Conservation (phyloP, 2,113 vertebrate species). For the Hylia prasina region DNA sequence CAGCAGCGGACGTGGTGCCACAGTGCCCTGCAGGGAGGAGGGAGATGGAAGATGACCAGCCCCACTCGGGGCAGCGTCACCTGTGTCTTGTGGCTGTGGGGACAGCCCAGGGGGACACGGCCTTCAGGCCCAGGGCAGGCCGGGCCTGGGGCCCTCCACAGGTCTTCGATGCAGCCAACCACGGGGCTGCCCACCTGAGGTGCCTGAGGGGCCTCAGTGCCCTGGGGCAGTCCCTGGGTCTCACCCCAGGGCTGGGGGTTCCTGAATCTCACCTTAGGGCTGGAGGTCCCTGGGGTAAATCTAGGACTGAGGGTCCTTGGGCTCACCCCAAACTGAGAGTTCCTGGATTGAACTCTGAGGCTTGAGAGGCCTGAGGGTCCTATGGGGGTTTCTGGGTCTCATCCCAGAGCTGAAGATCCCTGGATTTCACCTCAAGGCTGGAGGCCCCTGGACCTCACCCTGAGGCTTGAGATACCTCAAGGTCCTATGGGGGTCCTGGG, state of each 20-base stretch:
- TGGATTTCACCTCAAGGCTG: not conserved
- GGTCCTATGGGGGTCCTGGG: no score
- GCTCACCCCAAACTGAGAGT: not conserved
- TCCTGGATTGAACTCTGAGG: not conserved
- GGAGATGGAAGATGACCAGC: not conserved
- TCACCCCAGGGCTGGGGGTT: not conserved
- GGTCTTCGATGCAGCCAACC: accelerated
- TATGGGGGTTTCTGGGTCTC: not conserved
- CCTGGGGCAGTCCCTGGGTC: not conserved
- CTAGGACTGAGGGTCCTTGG: not conserved
- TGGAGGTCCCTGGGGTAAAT: not conserved
- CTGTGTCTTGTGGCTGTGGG: not conserved
- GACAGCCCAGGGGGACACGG: accelerated
- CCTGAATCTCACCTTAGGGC: not conserved
- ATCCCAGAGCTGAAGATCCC: not conserved
- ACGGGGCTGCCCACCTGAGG: accelerated
- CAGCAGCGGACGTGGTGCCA: not conserved
- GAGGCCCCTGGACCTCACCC: not conserved
- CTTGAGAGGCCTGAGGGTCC: not conserved
- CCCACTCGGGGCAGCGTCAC: not conserved
- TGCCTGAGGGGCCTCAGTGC: not conserved
- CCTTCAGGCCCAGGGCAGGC: not conserved
- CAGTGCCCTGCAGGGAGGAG: not conserved
- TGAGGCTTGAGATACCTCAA: not conserved
- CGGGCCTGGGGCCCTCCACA: not conserved